Evolutionary conservation across 2,888 invertebrate genomes (phyloP).

Genomic region (Mystacides longicornis): DNA sequence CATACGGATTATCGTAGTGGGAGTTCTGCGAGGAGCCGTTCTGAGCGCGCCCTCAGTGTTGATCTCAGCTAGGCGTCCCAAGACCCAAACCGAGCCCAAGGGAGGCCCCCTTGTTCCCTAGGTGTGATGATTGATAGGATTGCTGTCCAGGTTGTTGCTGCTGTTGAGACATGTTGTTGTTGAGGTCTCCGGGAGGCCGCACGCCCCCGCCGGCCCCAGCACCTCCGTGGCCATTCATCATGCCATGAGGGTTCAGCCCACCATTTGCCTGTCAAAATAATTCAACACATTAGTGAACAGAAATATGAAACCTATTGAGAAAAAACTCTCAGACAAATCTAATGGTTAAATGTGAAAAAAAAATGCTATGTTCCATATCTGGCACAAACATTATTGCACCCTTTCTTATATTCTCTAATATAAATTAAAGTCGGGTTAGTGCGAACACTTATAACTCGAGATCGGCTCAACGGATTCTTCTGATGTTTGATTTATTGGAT

Average conservation of each 20-base stretch:
- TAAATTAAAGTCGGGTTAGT: no score
- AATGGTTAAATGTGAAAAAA: no score
- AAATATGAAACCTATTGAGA: no score
- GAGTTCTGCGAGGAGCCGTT: slow-evolving; percentile 9
- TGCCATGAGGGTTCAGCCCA: slow-evolving; percentile 35
- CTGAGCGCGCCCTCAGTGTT: slow-evolving; percentile 37
- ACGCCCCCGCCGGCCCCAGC: slow-evolving; percentile 30
- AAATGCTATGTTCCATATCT: no score
- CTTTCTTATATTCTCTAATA: no score
- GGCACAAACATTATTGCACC: no score
- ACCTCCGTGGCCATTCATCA: slow-evolving; percentile 45
- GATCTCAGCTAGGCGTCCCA: slow-evolving; percentile 59
- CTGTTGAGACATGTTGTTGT: slow-evolving; percentile 55
- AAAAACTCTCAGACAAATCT: no score
- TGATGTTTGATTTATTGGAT: no score
- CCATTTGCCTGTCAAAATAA: slow-evolving; percentile 35
- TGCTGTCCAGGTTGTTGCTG: slow-evolving; percentile 29
- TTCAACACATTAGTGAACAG: no score
- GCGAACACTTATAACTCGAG: no score
- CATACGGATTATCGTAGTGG: slow-evolving; percentile 11
- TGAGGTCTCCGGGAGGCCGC: slow-evolving; percentile 56
- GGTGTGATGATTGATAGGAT: slow-evolving; percentile 34
- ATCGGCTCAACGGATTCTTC: no score
- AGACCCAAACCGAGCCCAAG: slow-evolving; percentile 54
- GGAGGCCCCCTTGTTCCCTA: slow-evolving; percentile 48